Evolutionary conservation across 2,888 invertebrate genomes (phyloP), one percentile per base, ranked within the genome.

Genomic region (Drosophila kanekoi): DNA sequence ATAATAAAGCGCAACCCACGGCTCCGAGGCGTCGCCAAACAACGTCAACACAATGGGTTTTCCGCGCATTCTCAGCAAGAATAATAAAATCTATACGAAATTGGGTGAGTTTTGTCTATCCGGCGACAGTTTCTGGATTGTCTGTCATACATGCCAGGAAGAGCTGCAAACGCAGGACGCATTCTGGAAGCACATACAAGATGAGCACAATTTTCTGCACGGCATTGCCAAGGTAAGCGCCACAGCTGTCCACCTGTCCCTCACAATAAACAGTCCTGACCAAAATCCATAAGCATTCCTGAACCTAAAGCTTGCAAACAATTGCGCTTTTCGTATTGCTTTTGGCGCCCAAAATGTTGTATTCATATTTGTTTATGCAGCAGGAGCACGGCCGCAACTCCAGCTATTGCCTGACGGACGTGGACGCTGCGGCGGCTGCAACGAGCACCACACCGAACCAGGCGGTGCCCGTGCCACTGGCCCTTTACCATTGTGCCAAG

Each of bases 161-260:
- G 91, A 91, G 71, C 58, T 90, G 61, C 90, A 90, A 64, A 91
- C 91, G 35, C 91, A 91, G 67, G 91, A 91, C 53, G 90, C 90
- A 47, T 91, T 91, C 72, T 91, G 91, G 91, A 91, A 91, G 60
- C 91, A 91, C 70, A 90, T 91, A 82, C 91, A 91, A 60, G 91
- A 91, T 63, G 91, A 91, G 57, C 91, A 91, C 72, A 91, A 91
- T 62, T 91, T 91, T 41, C 75, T 91, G 77, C 91, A 91, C n/a
- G 89, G 86, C 54, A 67, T 86, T 20, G 80, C 78, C 62, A 89
- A 90, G 89, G 90, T 90, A 54, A 66, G 89, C 10, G 6, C 5
- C 48, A 35, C 1, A 9, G 40, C 16, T 3, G 35, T 8, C 2
- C 28, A 28, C 8, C 8, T 28, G 28, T 28, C 1, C 8, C 28